Conservation (phyloP, 2,113 vertebrate genomes). For the Enhydra lutris region DNA sequence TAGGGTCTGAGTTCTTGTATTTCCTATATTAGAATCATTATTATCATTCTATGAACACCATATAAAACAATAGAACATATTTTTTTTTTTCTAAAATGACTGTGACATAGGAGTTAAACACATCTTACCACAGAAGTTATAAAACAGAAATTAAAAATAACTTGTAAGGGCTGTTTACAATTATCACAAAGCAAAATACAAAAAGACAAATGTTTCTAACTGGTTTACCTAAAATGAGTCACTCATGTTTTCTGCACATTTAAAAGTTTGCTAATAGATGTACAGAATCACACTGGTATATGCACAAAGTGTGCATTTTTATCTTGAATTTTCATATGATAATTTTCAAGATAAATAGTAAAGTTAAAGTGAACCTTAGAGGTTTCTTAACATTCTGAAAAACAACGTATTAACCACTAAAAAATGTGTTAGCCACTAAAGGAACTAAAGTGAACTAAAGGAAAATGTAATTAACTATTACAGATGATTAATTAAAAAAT, state of each 20-base stretch:
- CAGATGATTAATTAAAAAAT: not conserved
- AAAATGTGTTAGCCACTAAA: not conserved
- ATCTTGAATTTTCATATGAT: not conserved
- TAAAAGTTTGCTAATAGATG: not conserved
- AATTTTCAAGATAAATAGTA: not conserved
- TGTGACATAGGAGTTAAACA: not conserved
- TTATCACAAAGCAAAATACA: not conserved
- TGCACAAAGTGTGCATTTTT: not conserved
- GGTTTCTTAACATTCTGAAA: not conserved
- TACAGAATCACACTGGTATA: not conserved
- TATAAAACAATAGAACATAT: not conserved
- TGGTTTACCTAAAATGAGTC: not conserved
- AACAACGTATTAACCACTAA: not conserved
- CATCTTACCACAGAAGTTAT: not conserved
- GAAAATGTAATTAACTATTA: not conserved
- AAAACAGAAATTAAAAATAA: not conserved
- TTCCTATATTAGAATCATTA: not conserved
- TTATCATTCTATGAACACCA: not conserved
- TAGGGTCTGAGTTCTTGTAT: not conserved
- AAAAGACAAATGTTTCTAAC: not conserved
- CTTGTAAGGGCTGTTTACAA: not conserved
- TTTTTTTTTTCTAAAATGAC: not conserved
- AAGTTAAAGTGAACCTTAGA: not conserved
- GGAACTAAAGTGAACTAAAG: not conserved
- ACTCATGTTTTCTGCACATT: not conserved